These are phyloP conservation scores for Bombus polaris DNA, from an alignment of 1,140 invertebrate species.

Conservation along the genomic window DNA sequence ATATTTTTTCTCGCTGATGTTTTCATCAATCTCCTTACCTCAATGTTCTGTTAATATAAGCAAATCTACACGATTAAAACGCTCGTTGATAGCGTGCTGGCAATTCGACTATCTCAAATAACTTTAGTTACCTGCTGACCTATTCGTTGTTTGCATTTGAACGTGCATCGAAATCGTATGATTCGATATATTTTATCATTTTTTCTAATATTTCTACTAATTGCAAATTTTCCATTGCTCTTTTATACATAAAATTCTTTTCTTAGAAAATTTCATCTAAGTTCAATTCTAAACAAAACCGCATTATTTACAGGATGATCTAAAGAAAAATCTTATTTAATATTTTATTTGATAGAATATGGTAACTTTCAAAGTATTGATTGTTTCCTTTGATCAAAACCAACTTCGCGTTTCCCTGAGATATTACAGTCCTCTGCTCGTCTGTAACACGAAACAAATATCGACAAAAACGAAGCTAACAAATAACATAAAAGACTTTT, in stretches of 20 bases:
- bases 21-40: too few species aligned
- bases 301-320: neutral
- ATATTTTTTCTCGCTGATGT: too few species aligned
- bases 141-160: neutral
- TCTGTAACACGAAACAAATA: neutral
- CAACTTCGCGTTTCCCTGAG: neutral
- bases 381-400: neutral
- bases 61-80: neutral
- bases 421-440: neutral
- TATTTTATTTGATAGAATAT: neutral
- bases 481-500: neutral
- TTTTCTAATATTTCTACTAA: too few species aligned
- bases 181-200: neutral
- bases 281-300: too few species aligned
- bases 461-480: neutral
- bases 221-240: too few species aligned
- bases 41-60: neutral
- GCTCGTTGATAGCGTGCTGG: neutral
- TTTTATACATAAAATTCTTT: too few species aligned
- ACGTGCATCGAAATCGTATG: neutral
- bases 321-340: neutral
- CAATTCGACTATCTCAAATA: constrained; percentile 39
- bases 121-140: constrained; percentile 1
- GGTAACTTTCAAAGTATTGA: neutral
- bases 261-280: too few species aligned